Percentiles rank a stretch among this genome's conserved stretches.
Conservation (phyloP, 2,888 invertebrate genomes). For the Tetranychus piercei region DNA sequence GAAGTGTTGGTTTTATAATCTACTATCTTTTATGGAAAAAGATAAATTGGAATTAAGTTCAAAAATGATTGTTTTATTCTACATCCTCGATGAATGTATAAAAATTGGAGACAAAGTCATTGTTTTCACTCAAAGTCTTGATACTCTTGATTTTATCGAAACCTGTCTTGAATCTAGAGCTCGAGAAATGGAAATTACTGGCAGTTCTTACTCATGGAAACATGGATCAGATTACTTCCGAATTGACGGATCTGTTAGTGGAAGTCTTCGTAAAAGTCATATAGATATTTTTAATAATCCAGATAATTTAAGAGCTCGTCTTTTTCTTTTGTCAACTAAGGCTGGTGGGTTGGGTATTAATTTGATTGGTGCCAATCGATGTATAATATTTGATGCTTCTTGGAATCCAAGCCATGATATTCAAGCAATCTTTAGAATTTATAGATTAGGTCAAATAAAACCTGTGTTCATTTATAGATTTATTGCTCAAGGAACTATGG, state of each 20-base stretch:
- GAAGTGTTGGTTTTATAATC: constrained; percentile 11
- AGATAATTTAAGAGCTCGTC: constrained; percentile 48
- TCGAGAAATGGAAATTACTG: constrained; percentile 9
- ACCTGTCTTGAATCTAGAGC: constrained; percentile 50
- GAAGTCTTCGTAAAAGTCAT: constrained; percentile 62
- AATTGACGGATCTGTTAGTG: constrained; percentile 74
- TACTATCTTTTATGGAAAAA: constrained; percentile 38
- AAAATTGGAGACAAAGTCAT: constrained; percentile 90
- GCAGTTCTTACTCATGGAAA: constrained; percentile 44
- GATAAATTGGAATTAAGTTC: constrained; percentile 55
- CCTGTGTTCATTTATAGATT: constrained; percentile 92
- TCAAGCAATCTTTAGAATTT: constrained; percentile 93
- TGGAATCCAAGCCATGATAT: constrained; percentile 99
- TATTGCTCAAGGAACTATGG: constrained; percentile 86
- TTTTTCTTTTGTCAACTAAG: constrained; percentile 85
- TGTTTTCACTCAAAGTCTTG: constrained; percentile 86
- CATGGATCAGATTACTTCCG: constrained; percentile 68
- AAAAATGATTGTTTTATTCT: constrained; percentile 63
- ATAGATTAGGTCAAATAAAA: constrained; percentile 90
- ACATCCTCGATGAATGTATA: constrained; percentile 74
- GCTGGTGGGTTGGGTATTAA: constrained; percentile 96
- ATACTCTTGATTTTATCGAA: constrained; percentile 80
- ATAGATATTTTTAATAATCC: constrained; percentile 73
- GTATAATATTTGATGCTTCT: constrained; percentile 92
- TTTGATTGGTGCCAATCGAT: constrained; percentile 85